Percentiles rank a stretch among this genome's conserved stretches.
phyloP scores from a whole-genome alignment of 2,888 invertebrate species.

The Polyommatus iphigenia region DNA sequence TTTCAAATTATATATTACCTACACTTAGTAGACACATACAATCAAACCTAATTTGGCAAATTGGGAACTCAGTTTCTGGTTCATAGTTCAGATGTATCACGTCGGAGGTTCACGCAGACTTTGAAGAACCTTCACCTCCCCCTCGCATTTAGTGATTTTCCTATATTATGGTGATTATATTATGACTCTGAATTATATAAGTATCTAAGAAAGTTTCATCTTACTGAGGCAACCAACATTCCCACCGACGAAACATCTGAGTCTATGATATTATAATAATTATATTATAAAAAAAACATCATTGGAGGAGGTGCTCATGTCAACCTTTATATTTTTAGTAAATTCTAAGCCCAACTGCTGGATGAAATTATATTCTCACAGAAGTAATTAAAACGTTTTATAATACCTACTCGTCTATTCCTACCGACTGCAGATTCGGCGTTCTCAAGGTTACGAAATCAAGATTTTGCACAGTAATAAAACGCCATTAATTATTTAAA shows the following conservation, averaged over 20 bases:
- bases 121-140: neutral
- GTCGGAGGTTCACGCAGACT: neutral
- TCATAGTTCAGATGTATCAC: constrained; percentile 2
- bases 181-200: neutral
- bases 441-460: constrained; percentile 5
- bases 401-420: neutral
- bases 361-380: neutral
- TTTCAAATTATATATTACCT: too few relatives aligned
- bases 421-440: neutral
- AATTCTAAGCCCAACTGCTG: neutral
- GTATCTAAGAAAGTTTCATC: too few relatives aligned
- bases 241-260: too few relatives aligned
- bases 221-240: too few relatives aligned
- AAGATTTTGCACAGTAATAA: constrained; percentile 12
- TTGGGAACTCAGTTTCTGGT: neutral
- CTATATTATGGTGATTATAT: neutral
- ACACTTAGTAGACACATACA: too few relatives aligned
- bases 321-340: neutral
- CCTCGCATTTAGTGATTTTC: neutral
- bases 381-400: neutral
- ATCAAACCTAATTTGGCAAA: neutral
- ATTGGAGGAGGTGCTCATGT: too few relatives aligned
- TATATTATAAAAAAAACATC: too few relatives aligned
- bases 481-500: constrained; percentile 19
- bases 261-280: too few relatives aligned